phyloP scores from a whole-genome alignment of 2,888 invertebrate genomes.

The Phortica okadai region DNA sequence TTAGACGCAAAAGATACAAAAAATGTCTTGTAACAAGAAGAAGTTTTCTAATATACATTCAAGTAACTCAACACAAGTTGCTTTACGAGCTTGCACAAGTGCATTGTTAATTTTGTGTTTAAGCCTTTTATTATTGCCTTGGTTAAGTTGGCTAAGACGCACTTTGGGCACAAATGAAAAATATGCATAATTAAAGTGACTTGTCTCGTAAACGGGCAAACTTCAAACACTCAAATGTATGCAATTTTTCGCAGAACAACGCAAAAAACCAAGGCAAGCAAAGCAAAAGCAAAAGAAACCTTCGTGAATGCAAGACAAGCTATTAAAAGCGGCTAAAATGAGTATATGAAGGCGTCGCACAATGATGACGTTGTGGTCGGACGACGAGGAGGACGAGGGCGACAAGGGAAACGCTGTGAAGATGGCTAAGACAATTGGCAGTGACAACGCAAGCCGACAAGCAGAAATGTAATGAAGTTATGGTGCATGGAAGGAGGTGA shows the following conservation, averaged over 20 bases:
- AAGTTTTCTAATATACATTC: too few relatives aligned
- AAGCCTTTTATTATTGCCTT: too few relatives aligned
- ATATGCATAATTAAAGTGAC: constrained; percentile 24
- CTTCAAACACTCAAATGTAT: constrained; percentile 29
- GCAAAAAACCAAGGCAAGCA: not conserved
- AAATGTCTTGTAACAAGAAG: too few relatives aligned
- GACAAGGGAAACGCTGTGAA: not conserved
- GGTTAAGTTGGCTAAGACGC: too few relatives aligned
- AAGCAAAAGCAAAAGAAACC: not conserved
- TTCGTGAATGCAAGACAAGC: constrained; percentile 4
- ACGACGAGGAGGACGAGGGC: not conserved
- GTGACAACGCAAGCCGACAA: constrained; percentile 23
- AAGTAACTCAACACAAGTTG: too few relatives aligned
- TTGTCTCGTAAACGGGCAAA: constrained; percentile 11
- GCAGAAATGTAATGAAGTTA: not conserved
- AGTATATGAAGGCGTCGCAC: too few relatives aligned
- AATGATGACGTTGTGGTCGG: not conserved
- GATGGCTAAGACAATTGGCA: constrained; percentile 30
- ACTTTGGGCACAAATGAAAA: constrained; percentile 13
- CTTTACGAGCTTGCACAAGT: too few relatives aligned
- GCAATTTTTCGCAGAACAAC: constrained; percentile 24
- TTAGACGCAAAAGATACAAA: too few relatives aligned
- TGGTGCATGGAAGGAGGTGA: not conserved
- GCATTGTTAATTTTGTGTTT: too few relatives aligned
- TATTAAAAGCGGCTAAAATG: constrained; percentile 16